phyloP scores from a whole-genome alignment of 2,113 vertebrate genomes.

The Oryzias melastigma region DNA sequence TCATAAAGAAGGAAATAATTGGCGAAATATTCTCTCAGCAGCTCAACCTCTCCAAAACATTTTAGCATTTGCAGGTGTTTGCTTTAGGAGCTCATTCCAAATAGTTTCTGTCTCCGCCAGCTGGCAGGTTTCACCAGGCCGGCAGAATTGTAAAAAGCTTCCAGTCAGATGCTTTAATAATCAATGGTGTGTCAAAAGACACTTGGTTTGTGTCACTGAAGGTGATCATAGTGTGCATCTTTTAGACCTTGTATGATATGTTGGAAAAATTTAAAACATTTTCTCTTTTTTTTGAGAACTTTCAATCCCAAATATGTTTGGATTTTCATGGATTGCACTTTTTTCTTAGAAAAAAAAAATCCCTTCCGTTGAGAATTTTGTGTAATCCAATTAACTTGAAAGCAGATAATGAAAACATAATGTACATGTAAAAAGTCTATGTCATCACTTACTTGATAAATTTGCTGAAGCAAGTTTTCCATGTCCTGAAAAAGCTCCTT shows the following conservation, averaged over 20 bases:
- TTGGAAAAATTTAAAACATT: constrained; percentile 7
- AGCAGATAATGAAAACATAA: no score
- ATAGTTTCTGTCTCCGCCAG: constrained; percentile 33
- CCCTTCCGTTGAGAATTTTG: no score
- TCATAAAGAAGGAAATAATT: constrained; percentile 52
- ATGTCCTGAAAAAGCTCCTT: no score
- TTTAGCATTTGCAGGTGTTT: constrained; percentile 29
- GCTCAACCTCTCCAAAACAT: constrained; percentile 23
- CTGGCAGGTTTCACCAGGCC: constrained; percentile 33
- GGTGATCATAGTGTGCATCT: constrained; percentile 1
- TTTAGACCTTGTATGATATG: not conserved
- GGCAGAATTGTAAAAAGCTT: constrained; percentile 32
- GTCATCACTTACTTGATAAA: no score
- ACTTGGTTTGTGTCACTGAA: constrained; percentile 25
- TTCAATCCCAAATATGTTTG: no score
- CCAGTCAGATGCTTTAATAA: constrained; percentile 31
- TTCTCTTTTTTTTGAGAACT: no score
- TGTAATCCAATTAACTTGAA: no score
- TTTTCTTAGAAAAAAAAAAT: no score
- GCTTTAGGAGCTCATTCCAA: constrained; percentile 22
- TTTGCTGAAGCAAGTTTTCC: no score
- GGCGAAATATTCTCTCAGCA: constrained; percentile 39
- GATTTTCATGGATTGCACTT: no score
- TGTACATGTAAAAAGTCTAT: no score
- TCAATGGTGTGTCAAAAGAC: constrained; percentile 36